These are phyloP conservation scores for Mellilla xanthometata DNA, from an alignment of 2,888 invertebrate species.

Conservation along the genomic window DNA sequence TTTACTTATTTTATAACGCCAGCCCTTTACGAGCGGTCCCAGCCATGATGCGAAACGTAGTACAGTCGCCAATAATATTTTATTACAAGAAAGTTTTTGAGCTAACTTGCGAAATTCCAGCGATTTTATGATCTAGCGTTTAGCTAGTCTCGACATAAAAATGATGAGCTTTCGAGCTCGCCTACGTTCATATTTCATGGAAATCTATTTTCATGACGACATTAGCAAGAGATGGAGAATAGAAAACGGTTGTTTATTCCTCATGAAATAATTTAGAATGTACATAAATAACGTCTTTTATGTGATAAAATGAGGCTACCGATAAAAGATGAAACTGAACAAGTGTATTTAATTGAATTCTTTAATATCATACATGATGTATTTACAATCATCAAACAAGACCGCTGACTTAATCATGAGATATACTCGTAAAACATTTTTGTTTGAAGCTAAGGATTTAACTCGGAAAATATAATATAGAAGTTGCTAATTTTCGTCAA, in stretches of 20 bases:
- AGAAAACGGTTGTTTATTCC: too few species aligned
- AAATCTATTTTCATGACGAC: conserved; percentile 8
- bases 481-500: too few species aligned
- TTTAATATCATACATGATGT: neutral
- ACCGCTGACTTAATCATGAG: conserved; percentile 1
- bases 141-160: conserved; percentile 24
- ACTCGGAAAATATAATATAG: too few species aligned
- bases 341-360: neutral
- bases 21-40: conserved; percentile 58
- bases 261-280: neutral
- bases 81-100: conserved; percentile 34
- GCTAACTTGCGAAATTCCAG: conserved; percentile 33
- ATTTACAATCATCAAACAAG: conserved; percentile 1
- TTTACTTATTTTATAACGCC: conserved; percentile 64
- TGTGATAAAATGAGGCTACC: neutral
- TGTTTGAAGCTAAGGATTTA: neutral
- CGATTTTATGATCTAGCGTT: conserved; percentile 31
- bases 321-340: neutral
- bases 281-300: neutral
- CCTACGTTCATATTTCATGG: conserved; percentile 12
- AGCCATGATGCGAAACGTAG: conserved; percentile 52
- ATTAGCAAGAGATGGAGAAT: neutral
- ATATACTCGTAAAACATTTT: conserved; percentile 5
- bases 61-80: conserved; percentile 48
- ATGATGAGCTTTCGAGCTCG: conserved; percentile 17